phyloP scores from a whole-genome alignment of 2,888 invertebrate species.

The Apodemia hepburni region DNA sequence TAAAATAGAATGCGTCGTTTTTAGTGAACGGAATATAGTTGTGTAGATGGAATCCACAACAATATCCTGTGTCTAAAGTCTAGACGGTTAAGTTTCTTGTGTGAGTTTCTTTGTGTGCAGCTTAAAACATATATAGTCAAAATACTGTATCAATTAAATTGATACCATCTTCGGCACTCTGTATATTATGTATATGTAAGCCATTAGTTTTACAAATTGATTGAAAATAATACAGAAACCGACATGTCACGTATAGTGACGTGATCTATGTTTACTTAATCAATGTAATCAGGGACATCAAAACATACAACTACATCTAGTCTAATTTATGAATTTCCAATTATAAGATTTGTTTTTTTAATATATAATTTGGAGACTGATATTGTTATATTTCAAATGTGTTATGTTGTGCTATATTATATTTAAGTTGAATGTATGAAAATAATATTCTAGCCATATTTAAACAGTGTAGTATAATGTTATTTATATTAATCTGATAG shows the following conservation, averaged over 20 bases:
- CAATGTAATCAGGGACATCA: not conserved
- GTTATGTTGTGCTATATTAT: conserved; percentile 10
- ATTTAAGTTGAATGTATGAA: not conserved
- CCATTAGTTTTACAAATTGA: not conserved
- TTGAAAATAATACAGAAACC: not conserved
- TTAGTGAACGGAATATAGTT: too few relatives aligned
- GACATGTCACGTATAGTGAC: too few relatives aligned
- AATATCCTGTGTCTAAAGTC: too few relatives aligned
- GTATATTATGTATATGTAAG: not conserved
- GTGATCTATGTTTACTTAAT: not conserved
- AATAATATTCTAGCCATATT: not conserved
- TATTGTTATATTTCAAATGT: conserved; percentile 4
- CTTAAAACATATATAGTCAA: too few relatives aligned
- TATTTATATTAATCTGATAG: not conserved
- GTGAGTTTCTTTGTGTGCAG: too few relatives aligned
- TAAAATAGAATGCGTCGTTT: too few relatives aligned
- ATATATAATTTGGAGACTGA: conserved; percentile 1
- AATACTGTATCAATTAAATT: too few relatives aligned
- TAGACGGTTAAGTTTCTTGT: too few relatives aligned
- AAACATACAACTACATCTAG: not conserved
- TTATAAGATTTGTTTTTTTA: not conserved
- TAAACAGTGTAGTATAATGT: not conserved
- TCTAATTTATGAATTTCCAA: not conserved
- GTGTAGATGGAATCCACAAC: too few relatives aligned
- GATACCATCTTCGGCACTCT: too few relatives aligned